A percentile compares a stretch with the other conserved stretches of the same genome.
Evolutionary conservation across 2,888 invertebrate genomes (phyloP).

Genomic region (Nomada flava): DNA sequence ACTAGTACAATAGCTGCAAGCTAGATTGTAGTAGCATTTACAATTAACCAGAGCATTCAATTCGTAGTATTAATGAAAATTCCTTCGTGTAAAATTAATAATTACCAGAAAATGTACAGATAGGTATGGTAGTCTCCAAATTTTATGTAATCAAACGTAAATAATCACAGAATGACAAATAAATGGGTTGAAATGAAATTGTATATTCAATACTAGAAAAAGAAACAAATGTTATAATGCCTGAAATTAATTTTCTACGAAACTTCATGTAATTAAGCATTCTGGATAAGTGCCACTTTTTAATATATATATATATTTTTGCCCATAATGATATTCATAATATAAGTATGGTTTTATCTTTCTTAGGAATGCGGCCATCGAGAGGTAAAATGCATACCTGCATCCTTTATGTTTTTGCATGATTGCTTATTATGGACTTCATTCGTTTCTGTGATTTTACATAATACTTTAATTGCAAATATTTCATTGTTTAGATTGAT

Average conservation of each 20-base stretch:
- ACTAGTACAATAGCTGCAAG: constrained; percentile 43
- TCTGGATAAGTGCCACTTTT: background rate
- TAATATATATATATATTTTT: constrained; percentile 14
- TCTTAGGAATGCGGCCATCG: constrained; percentile 85
- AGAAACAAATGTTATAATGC: background rate
- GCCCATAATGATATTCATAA: constrained; percentile 61
- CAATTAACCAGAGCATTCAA: constrained; percentile 28
- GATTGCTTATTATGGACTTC: constrained; percentile 68
- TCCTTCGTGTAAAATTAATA: constrained; percentile 3
- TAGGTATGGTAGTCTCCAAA: constrained; percentile 62
- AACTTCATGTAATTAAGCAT: constrained; percentile 6
- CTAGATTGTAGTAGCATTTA: constrained; percentile 50
- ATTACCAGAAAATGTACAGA: constrained; percentile 22
- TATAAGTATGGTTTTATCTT: constrained; percentile 82
- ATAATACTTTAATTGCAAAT: constrained; percentile 41
- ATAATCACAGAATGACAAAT: background rate
- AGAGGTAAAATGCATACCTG: constrained; percentile 83
- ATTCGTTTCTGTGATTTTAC: constrained; percentile 62
- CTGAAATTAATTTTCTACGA: background rate
- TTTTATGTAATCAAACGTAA: background rate
- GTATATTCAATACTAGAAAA: background rate
- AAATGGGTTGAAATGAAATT: background rate
- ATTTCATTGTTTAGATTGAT: constrained; percentile 18
- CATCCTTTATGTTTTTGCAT: constrained; percentile 64
- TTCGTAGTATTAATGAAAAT: constrained; percentile 29